Conservation (phyloP, 2,888 invertebrate genomes). For the Agriopis marginaria region DNA sequence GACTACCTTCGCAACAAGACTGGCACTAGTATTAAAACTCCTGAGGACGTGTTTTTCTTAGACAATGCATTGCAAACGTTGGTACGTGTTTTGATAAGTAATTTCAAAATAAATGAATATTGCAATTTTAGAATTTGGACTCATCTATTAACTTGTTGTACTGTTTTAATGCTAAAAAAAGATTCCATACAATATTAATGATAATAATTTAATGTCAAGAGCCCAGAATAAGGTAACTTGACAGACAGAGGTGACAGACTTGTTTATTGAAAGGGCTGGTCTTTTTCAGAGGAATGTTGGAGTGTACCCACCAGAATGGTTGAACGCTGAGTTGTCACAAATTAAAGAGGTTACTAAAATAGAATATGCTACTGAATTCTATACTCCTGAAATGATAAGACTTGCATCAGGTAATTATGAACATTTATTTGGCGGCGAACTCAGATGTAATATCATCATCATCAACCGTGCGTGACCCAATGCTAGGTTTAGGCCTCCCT, state of each 20-base stretch:
- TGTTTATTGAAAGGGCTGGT: too few relatives aligned
- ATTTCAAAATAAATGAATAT: not conserved
- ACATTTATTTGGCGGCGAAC: not conserved
- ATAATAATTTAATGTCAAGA: too few relatives aligned
- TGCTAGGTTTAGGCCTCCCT: too few relatives aligned
- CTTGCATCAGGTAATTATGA: conserved; percentile 70
- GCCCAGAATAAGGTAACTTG: too few relatives aligned
- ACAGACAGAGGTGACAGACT: too few relatives aligned
- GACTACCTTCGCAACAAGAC: conserved; percentile 63
- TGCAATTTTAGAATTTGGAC: not conserved
- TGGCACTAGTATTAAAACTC: conserved; percentile 69
- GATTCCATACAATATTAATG: too few relatives aligned
- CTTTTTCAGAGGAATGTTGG: conserved; percentile 74
- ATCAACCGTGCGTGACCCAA: too few relatives aligned
- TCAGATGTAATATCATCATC: too few relatives aligned
- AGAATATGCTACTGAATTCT: conserved; percentile 73
- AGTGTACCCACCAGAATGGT: conserved; percentile 72
- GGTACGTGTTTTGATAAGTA: conserved; percentile 56
- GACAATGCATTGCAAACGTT: conserved; percentile 81
- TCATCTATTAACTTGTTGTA: not conserved
- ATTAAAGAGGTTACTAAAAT: conserved; percentile 79
- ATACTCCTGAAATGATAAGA: conserved; percentile 67
- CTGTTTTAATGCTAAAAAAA: not conserved
- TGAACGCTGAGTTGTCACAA: conserved; percentile 68
- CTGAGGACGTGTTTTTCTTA: conserved; percentile 77